Percentiles rank a stretch among this genome's conserved stretches.
These are phyloP conservation scores for Notodonta dromedarius DNA, from an alignment of 2,888 invertebrate genomes.

Conservation along the genomic window DNA sequence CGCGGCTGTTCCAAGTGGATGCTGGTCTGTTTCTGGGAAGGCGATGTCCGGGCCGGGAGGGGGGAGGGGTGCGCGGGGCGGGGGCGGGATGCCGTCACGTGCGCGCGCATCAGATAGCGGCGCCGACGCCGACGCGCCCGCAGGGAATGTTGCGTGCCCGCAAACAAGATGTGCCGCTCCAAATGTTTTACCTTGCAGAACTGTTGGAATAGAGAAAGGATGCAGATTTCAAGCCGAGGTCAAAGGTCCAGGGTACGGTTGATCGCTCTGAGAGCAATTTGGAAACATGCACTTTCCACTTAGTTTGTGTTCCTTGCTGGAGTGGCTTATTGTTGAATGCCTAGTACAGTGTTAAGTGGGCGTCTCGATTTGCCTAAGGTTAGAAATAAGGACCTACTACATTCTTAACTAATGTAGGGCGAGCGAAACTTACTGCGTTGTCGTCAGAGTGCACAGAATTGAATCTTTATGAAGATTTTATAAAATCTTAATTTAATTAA, in stretches of 20 bases:
- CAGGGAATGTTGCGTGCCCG: constrained; percentile 52
- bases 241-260: not conserved
- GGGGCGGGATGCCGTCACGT: constrained; percentile 71
- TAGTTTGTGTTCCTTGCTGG: not conserved
- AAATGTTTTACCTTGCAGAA: constrained; percentile 7
- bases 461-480: too few species aligned
- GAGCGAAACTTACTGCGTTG: too few species aligned
- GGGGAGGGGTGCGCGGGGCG: constrained; percentile 17
- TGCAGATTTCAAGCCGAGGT: constrained; percentile 2
- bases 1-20: constrained; percentile 35
- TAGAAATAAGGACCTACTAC: not conserved
- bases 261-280: not conserved
- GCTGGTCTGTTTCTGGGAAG: constrained; percentile 47
- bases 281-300: not conserved
- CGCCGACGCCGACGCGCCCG: constrained; percentile 40
- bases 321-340: too few species aligned
- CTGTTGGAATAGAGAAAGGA: constrained; percentile 4
- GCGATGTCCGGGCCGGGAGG: constrained; percentile 30
- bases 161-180: constrained; percentile 7
- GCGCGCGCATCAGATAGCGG: constrained; percentile 69
- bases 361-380: not conserved
- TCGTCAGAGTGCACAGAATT: too few species aligned
- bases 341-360: too few species aligned
- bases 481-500: too few species aligned
- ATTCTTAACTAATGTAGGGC: too few species aligned